Evolutionary conservation across 2,113 vertebrate species (phyloP), one percentile per base, ranked within the genome.

Genomic region (Malurus melanocephalus): DNA sequence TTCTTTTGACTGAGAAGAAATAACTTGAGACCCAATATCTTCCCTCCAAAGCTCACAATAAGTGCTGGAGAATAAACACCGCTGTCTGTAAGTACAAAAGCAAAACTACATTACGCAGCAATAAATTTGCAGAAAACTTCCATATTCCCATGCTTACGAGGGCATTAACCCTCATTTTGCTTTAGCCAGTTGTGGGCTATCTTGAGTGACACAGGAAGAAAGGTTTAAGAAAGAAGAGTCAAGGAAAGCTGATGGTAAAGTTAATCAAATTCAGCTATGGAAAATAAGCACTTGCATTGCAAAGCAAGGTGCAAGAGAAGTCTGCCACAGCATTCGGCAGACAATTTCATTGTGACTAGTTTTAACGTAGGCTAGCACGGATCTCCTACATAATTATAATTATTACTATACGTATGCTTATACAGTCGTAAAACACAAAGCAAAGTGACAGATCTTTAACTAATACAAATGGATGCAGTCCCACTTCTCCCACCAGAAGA

Each of bases 351-450:
- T 64, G 45, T 71, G 64, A 80, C 64, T 73, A 16, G 28, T 35
- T 84, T 64, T 77, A 77, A 80, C 16, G 17, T 33, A 94, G 52
- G 53, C 80, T 83, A 82, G 68, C 68, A 76, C 10, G 32, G 33
- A 86, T 80, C 82, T 89, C 72, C 75, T 60, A 60, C 33, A 23
- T 69, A 92, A 90, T 79, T 91, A 85, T 52, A 72, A 90, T 83
- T 85, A 92, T 88, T 92, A 91, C 66, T 69, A 83, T 55, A 93
- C 0, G 0, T 66, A n/a, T 18, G 48, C 68, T 91, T 43, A 32
- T 55, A 82, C 43, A 88, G 80, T 72, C 83, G 82, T 24, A 82
- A 87, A 95, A 79, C 55, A 87, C 84, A 93, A 88, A 92, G 92
- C 65, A 73, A 90, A 85, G 56, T 17, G 78, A 73, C 75, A 89